Conservation (phyloP, 1,140 invertebrate genomes). For the Conus ventricosus region DNA sequence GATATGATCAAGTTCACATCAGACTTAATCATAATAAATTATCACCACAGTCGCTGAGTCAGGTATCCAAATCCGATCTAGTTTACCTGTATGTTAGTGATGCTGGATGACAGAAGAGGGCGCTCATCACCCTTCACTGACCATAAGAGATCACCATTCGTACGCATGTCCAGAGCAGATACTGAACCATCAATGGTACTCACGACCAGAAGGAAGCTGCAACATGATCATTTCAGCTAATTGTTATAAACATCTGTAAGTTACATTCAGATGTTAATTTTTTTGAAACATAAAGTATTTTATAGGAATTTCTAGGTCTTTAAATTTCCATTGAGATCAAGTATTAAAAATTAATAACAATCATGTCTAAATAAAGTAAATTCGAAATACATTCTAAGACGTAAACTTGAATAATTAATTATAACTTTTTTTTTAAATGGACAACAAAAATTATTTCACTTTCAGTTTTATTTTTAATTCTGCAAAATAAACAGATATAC, state of each 20-base stretch:
- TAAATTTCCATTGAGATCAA: not conserved
- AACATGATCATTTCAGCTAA: not conserved
- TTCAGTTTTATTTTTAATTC: too few species aligned
- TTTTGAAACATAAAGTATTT: too few species aligned
- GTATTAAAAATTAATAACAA: not conserved
- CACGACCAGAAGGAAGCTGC: conserved; percentile 81
- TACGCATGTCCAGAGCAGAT: conserved; percentile 83
- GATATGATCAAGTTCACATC: too few species aligned
- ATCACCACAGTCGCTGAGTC: too few species aligned
- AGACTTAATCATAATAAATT: too few species aligned
- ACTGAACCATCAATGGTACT: conserved; percentile 91
- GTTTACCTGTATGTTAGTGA: conserved; percentile 86
- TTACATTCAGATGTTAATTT: not conserved
- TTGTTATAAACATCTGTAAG: not conserved
- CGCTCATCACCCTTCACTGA: conserved; percentile 83
- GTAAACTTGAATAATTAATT: too few species aligned
- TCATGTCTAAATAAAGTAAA: not conserved
- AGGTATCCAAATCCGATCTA: too few species aligned
- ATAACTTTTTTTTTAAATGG: too few species aligned
- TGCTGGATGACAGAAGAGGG: conserved; percentile 88
- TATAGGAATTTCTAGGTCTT: not conserved
- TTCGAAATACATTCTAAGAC: not conserved
- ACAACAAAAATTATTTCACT: too few species aligned
- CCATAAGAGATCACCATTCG: conserved; percentile 85
- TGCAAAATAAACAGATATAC: too few species aligned